phyloP scores from a whole-genome alignment of 2,113 vertebrate genomes.

The Noctilio leporinus region DNA sequence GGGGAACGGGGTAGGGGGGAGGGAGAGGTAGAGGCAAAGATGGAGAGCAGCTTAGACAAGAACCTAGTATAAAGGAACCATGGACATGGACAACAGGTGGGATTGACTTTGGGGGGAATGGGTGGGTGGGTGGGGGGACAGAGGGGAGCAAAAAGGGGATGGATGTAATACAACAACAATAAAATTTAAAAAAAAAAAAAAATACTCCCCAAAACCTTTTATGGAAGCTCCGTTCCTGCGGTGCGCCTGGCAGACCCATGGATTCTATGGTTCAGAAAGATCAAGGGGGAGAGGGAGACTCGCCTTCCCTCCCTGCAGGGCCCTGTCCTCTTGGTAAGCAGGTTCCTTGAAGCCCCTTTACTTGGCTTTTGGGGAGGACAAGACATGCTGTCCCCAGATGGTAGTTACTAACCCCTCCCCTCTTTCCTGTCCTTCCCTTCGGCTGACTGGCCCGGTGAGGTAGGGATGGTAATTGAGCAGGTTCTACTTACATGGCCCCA shows the following conservation, averaged over 20 bases:
- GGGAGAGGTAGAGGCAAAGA: no score
- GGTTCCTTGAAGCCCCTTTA: not conserved
- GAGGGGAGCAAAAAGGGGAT: no score
- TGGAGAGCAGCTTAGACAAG: no score
- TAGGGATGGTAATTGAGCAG: not conserved
- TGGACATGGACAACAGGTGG: no score
- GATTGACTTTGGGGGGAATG: no score
- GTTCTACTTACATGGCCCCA: not conserved
- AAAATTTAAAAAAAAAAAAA: no score
- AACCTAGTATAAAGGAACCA: no score
- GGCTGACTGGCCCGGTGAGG: not conserved
- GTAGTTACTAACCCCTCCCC: not conserved
- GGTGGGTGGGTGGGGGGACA: no score
- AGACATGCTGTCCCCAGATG: not conserved
- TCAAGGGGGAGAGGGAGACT: fast-evolving
- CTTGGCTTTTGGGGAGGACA: not conserved
- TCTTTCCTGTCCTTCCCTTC: not conserved
- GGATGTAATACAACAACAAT: no score
- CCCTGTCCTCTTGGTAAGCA: not conserved
- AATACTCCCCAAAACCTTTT: not conserved
- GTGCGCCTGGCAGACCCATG: not conserved
- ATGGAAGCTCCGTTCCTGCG: not conserved
- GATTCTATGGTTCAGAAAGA: not conserved
- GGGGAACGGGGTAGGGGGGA: no score
- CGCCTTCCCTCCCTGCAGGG: fast-evolving